Conservation (phyloP, 2,113 vertebrate genomes). For the Scomber colias region DNA sequence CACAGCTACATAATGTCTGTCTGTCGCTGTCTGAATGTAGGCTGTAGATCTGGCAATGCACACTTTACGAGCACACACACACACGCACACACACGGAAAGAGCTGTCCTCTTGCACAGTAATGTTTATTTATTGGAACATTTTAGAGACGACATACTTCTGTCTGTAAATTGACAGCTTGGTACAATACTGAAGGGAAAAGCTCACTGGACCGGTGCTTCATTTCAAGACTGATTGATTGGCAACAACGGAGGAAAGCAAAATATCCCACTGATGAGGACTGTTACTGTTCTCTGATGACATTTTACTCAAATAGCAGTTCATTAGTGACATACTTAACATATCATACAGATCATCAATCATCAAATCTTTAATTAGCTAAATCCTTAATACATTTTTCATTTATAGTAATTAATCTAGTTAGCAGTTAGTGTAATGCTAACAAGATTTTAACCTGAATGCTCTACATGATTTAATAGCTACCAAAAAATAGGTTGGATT, state of each 20-base stretch:
- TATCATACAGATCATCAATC: background rate
- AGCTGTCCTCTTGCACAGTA: constrained; percentile 64
- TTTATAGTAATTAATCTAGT: background rate
- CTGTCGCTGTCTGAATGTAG: constrained; percentile 74
- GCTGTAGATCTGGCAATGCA: constrained; percentile 67
- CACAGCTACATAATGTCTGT: constrained; percentile 74
- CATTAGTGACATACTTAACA: background rate
- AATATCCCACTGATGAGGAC: constrained; percentile 27
- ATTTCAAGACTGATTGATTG: constrained; percentile 64
- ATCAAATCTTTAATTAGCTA: background rate
- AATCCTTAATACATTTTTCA: background rate
- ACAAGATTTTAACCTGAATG: background rate
- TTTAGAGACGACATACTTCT: constrained; percentile 67
- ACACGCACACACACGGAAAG: constrained; percentile 31
- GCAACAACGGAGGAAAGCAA: constrained; percentile 35
- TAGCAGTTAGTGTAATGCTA: background rate
- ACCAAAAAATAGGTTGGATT: background rate
- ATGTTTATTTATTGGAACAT: constrained; percentile 75
- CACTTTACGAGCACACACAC: constrained; percentile 20
- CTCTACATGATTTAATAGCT: background rate
- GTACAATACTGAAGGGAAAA: constrained; percentile 51
- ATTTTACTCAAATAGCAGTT: constrained; percentile 14
- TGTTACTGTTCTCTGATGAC: constrained; percentile 34
- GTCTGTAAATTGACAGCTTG: constrained; percentile 75
- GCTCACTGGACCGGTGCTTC: constrained; percentile 56